These are phyloP conservation scores for Takifugu ocellatus DNA, from an alignment of 2,797 vertebrate genomes.

Conservation along the genomic window DNA sequence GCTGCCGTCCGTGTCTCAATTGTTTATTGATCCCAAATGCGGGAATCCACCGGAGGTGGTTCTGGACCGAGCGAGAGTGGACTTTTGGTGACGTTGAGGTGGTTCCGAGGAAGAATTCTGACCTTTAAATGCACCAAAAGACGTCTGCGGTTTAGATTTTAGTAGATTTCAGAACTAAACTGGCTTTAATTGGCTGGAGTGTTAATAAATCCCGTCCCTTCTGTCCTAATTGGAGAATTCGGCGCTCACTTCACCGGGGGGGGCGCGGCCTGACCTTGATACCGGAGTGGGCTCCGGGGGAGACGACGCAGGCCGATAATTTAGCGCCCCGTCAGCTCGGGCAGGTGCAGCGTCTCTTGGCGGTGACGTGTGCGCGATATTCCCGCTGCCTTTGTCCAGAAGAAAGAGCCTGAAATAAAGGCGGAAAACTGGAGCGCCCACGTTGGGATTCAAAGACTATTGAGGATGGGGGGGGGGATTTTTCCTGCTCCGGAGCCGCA, in stretches of 20 bases:
- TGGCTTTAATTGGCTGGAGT: too few relatives aligned
- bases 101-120: too few relatives aligned
- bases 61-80: too few relatives aligned
- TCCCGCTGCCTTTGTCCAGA: slow-evolving; percentile 22
- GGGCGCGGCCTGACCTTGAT: slow-evolving; percentile 31
- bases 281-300: neutral
- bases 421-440: slow-evolving; percentile 51
- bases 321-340: neutral
- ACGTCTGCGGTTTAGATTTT: too few relatives aligned
- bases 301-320: slow-evolving; percentile 3
- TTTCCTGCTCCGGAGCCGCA: slow-evolving; percentile 54
- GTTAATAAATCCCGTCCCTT: too few relatives aligned
- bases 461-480: slow-evolving; percentile 59
- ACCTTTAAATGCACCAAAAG: too few relatives aligned
- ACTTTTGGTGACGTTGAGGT: too few relatives aligned
- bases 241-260: slow-evolving; percentile 19
- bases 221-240: slow-evolving; percentile 14
- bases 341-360: slow-evolving; percentile 28
- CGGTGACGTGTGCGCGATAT: slow-evolving; percentile 17
- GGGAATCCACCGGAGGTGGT: too few relatives aligned
- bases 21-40: too few relatives aligned
- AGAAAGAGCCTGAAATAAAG: slow-evolving; percentile 35
- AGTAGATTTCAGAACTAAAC: too few relatives aligned
- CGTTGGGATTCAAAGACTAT: slow-evolving; percentile 69
- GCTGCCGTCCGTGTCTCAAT: too few relatives aligned